Conservation (phyloP, 2,113 vertebrate species). For the Otus sunia region DNA sequence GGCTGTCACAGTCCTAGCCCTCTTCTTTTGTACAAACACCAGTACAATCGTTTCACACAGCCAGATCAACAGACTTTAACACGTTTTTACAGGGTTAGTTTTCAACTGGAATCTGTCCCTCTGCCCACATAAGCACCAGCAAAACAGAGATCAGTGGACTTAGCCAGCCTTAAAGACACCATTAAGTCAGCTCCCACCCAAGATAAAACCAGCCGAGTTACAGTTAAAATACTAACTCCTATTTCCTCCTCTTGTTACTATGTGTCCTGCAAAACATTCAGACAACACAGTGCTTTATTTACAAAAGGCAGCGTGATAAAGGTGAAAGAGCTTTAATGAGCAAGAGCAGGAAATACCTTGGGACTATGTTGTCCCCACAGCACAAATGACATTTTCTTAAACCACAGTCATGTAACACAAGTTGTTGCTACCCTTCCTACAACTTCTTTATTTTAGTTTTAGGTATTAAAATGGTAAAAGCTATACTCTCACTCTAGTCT, state of each 20-base stretch:
- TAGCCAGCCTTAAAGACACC: background rate
- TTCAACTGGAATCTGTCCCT: background rate
- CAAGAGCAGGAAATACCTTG: background rate
- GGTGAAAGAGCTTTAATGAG: background rate
- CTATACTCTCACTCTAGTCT: background rate
- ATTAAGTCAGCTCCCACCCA: background rate
- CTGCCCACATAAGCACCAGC: background rate
- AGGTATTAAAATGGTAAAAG: background rate
- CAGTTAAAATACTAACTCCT: background rate
- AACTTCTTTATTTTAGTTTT: background rate
- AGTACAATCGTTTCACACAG: background rate
- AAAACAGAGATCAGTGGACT: background rate
- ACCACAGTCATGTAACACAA: background rate
- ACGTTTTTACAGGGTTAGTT: background rate
- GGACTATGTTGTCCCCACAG: background rate
- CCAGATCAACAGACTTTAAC: background rate
- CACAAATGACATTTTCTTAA: background rate
- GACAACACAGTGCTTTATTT: background rate
- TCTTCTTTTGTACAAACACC: background rate
- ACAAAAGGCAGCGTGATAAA: background rate
- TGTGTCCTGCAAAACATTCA: slow-evolving; percentile 3
- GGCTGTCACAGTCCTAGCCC: background rate
- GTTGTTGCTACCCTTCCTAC: background rate
- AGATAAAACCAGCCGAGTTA: background rate
- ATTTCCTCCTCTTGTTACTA: slow-evolving; percentile 14